Conservation (phyloP, 2,113 vertebrate genomes). For the Bambusicola thoracicus region DNA sequence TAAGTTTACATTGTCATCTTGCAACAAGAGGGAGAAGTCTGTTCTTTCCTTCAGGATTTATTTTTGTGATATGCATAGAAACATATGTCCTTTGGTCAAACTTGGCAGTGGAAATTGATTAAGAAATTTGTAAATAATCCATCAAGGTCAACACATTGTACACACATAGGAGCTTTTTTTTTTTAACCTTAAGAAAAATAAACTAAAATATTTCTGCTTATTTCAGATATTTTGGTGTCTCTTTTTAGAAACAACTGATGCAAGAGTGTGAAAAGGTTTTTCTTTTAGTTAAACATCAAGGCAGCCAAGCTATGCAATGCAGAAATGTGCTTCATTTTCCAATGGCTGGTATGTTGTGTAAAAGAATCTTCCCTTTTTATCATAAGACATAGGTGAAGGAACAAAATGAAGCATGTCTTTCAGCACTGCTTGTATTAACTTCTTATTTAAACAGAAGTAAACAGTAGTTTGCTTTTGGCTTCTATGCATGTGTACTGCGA, state of each 20-base stretch:
- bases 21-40: not conserved
- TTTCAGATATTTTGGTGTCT: not conserved
- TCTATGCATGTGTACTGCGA: rapidly evolving
- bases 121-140: not conserved
- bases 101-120: not conserved
- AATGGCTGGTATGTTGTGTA: not conserved
- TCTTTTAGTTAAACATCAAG: not conserved
- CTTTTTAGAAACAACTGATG: not conserved
- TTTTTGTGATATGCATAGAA: not conserved
- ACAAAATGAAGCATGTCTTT: not conserved
- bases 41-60: not conserved
- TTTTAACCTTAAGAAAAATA: not conserved
- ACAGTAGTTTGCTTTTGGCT: not conserved
- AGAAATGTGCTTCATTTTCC: not conserved
- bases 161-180: not conserved
- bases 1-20: not conserved
- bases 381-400: not conserved
- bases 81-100: not conserved
- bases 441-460: not conserved
- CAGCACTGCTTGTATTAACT: not conserved
- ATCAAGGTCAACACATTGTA: not conserved
- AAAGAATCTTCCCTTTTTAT: not conserved
- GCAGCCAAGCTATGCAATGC: not conserved
- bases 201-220: not conserved
- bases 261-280: not conserved